These are phyloP conservation scores for Neocloeon triangulifer DNA, from an alignment of 1,140 invertebrate genomes.

Conservation along the genomic window DNA sequence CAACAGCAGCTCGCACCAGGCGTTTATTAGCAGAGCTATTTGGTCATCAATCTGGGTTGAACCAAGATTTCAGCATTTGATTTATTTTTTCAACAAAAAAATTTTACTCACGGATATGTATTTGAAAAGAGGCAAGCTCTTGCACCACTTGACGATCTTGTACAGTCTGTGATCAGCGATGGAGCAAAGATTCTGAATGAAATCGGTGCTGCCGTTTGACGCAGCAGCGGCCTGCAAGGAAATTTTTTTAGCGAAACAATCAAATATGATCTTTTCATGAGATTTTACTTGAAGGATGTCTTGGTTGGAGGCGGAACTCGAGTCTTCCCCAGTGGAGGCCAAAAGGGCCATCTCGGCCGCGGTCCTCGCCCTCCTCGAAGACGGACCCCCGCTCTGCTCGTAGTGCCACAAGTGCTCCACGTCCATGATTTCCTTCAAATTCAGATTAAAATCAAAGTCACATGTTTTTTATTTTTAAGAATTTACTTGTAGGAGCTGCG, in stretches of 20 bases:
- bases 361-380: no score
- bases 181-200: slow-evolving; percentile 69
- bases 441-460: no score
- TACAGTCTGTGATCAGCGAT: slow-evolving; percentile 89
- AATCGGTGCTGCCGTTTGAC: slow-evolving; percentile 42
- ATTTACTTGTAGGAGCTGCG: slow-evolving; percentile 27
- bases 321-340: no score
- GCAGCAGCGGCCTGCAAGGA: slow-evolving; percentile 33
- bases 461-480: no score
- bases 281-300: no score
- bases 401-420: slow-evolving; percentile 86
- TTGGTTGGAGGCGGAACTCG: no score
- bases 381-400: no score
- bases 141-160: slow-evolving; percentile 97
- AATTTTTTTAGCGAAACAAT: no score
- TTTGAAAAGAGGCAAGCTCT: slow-evolving; percentile 87
- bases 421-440: slow-evolving; percentile 89
- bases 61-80: slow-evolving; percentile 10
- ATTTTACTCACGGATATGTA: slow-evolving; percentile 71
- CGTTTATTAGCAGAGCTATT: slow-evolving; percentile 87
- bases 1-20: slow-evolving; percentile 87
- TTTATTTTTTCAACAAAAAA: background rate
- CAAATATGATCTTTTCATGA: no score
- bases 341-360: no score
- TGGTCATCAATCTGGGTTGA: slow-evolving; percentile 81